phyloP scores from a whole-genome alignment of 2,888 invertebrate species.

The Caenorhabditis japonica region DNA sequence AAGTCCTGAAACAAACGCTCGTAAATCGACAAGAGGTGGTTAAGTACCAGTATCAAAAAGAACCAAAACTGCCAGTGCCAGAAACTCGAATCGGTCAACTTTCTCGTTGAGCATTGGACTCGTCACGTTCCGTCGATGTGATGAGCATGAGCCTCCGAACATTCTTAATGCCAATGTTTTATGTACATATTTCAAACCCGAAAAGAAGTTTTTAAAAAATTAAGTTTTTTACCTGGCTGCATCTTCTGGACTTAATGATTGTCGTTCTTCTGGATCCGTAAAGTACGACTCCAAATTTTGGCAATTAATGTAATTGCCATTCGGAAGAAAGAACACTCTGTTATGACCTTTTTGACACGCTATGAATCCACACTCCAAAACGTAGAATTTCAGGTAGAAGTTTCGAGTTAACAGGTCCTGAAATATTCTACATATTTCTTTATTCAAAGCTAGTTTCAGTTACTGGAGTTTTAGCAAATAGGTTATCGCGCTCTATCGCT shows the following conservation, averaged over 20 bases:
- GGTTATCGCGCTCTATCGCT: no score
- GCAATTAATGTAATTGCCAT: conserved; percentile 34
- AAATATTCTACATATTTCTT: no score
- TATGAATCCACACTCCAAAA: conserved; percentile 56
- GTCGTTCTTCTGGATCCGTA: conserved; percentile 40
- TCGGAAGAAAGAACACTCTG: conserved; percentile 30
- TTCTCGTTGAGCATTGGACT: conserved; percentile 14
- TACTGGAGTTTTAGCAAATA: no score
- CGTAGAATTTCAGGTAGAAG: conserved; percentile 57
- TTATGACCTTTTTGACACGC: conserved; percentile 23
- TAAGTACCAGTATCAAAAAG: conserved; percentile 25
- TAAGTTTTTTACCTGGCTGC: conserved; percentile 50
- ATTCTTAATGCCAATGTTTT: conserved; percentile 32
- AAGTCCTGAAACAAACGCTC: neutral
- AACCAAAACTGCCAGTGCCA: conserved; percentile 15
- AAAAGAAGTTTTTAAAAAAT: neutral
- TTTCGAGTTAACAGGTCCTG: conserved; percentile 48
- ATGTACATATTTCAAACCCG: no score
- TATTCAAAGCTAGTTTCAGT: no score
- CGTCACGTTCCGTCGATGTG: conserved; percentile 16
- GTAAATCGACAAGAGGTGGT: neutral
- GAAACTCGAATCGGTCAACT: conserved; percentile 24
- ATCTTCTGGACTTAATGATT: conserved; percentile 52
- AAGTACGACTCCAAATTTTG: conserved; percentile 47
- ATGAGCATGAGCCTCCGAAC: conserved; percentile 22